Base-by-base conservation (phyloP, 1,140 invertebrate genomes). In the Drosophila rufa region DNA sequence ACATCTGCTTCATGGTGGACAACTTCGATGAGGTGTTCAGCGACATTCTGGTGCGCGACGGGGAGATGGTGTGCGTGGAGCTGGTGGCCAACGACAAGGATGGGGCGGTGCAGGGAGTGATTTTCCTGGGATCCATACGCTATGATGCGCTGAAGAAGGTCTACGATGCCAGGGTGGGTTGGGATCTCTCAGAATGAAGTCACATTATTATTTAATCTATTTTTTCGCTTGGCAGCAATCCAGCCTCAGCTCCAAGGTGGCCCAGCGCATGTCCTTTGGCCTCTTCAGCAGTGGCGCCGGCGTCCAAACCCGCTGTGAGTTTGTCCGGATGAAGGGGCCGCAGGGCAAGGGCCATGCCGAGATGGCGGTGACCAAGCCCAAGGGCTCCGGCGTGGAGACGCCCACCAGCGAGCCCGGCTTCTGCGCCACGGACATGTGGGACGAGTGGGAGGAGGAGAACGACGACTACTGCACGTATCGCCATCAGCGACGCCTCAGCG, bases 1-100 rank as follows among this genome's bases (percentile, higher is more conserved):
- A 99, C 94, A 98, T 99, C 80, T 99, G 98, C 94, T 99, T 99
- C 93, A 98, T 98, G 95, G 98, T 99, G 51, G 99, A 99, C 93
- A 99, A 99, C 94, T 99, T 99, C 94, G 99, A 99, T 94, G 98
- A 99, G 95, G 84, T 89, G 15, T 99, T 99, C 95, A 97, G 96
- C 94, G 98, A 98, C 95, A 97, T 97, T 93, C 94, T 99, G 92
- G 98, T 99, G 33, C 95, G 98, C 53, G 98, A 99, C 94, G 98
- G 98, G 33, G 99, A 99, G 94, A 98, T 99, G 96, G 98, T 99
- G 33, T 99, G 98, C 94, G 98, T 99, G 25, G 99, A 99, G 93
- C 94, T 99, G 79, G 96, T 99, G 40, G 99, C 98, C 38, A 95
- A 96, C 19, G 98, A 99, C 92, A 94, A 96, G 43, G 95, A 97